These are phyloP conservation scores for Anguilla rostrata DNA, from an alignment of 2,113 vertebrate genomes.

Conservation along the genomic window DNA sequence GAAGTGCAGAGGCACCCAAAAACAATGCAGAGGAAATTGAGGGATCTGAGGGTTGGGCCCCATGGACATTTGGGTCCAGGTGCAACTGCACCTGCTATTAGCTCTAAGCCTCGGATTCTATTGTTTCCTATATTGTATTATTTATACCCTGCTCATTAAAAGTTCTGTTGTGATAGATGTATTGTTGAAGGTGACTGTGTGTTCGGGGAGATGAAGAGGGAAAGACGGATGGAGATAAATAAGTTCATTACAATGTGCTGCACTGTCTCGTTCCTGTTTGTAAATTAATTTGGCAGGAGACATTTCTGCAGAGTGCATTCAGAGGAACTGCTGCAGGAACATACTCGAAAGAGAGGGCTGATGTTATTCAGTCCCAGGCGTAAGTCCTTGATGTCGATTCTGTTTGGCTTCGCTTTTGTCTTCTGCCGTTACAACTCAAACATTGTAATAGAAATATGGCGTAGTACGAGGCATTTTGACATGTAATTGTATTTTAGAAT, in stretches of 20 bases:
- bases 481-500: background rate
- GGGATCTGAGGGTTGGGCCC: too few species aligned
- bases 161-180: too few species aligned
- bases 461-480: background rate
- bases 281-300: conserved; percentile 17
- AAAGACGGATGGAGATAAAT: background rate
- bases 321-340: conserved; percentile 4
- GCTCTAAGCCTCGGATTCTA: too few species aligned
- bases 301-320: background rate
- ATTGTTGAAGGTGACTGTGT: background rate
- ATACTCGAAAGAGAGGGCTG: background rate
- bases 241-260: background rate
- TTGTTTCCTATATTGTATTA: too few species aligned
- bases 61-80: too few species aligned
- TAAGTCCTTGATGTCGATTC: background rate
- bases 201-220: background rate
- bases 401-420: background rate
- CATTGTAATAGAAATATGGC: background rate
- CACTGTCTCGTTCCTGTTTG: background rate
- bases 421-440: background rate
- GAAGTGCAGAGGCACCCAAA: too few species aligned
- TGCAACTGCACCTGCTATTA: too few species aligned
- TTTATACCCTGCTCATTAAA: too few species aligned
- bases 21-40: too few species aligned
- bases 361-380: background rate